Percentiles rank a stretch among this genome's conserved stretches.
Evolutionary conservation across 92 coral and sea anemone genomes (phyloP).

Genomic region (Bergia puertoricense): DNA sequence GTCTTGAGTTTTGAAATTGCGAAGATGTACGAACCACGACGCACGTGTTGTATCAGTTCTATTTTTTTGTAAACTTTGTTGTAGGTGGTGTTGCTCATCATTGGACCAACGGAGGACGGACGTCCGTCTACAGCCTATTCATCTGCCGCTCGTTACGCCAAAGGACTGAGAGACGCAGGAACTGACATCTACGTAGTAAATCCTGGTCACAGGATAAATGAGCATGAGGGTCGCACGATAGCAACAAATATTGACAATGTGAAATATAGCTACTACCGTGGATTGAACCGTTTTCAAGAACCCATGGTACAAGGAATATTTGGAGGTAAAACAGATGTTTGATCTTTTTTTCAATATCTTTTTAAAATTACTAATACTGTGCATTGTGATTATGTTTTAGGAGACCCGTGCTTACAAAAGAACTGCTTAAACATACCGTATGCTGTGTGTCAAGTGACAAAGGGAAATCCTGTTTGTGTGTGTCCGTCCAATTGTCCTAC

Average conservation of each 20-base stretch:
- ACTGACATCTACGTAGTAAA: constrained; percentile 28
- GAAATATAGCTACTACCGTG: background rate
- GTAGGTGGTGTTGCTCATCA: constrained; percentile 1
- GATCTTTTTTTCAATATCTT: too few relatives aligned
- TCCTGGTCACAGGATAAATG: constrained; percentile 32
- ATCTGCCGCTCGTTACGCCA: constrained; percentile 20
- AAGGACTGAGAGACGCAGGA: constrained; percentile 29
- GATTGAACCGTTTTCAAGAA: background rate
- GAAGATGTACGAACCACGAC: too few relatives aligned
- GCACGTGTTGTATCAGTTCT: too few relatives aligned
- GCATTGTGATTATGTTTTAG: too few relatives aligned
- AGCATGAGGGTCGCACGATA: constrained; percentile 26
- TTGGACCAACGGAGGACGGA: constrained; percentile 23
- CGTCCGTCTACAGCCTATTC: background rate
- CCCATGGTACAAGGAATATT: background rate
- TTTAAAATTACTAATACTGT: too few relatives aligned
- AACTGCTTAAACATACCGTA: too few relatives aligned
- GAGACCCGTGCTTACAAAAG: too few relatives aligned
- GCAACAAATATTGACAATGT: constrained; percentile 22
- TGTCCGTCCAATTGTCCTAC: too few relatives aligned
- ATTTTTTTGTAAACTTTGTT: background rate
- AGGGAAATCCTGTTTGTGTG: too few relatives aligned
- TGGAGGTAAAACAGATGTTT: background rate
- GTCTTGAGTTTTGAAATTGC: too few relatives aligned
- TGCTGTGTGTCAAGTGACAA: too few relatives aligned